phyloP scores from a whole-genome alignment of 2,113 vertebrate genomes.

The Catharus minimus region DNA sequence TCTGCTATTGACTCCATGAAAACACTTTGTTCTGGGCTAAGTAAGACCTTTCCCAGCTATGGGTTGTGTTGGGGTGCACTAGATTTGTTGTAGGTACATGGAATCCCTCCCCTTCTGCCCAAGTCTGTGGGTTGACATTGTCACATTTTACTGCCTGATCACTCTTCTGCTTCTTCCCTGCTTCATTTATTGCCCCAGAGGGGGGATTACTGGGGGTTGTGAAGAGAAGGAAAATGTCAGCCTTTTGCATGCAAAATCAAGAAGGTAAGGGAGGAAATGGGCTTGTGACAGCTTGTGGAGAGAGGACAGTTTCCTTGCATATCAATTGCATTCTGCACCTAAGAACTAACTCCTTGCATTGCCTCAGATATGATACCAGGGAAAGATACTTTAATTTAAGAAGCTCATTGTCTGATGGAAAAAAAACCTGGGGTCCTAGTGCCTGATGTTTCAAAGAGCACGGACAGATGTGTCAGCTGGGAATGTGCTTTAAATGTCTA shows the following conservation, averaged over 20 bases:
- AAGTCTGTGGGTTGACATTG: neutral
- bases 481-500: fast-evolving
- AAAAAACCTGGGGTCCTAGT: neutral
- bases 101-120: fast-evolving
- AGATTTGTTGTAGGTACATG: fast-evolving
- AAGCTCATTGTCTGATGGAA: neutral
- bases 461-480: neutral
- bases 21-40: neutral
- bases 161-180: neutral
- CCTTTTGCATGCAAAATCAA: neutral
- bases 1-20: neutral
- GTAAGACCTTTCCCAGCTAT: neutral
- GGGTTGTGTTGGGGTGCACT: neutral
- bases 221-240: neutral
- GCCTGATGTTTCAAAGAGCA: neutral
- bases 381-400: neutral
- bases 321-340: fast-evolving
- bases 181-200: fast-evolving
- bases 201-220: fast-evolving
- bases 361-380: neutral
- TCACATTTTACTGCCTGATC: neutral
- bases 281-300: fast-evolving
- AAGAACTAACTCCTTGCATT: neutral
- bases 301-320: neutral
- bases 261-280: neutral